A percentile compares a stretch with the other conserved stretches of the same genome.
Conservation (phyloP, 2,797 vertebrate species). For the Microhierax caerulescens region DNA sequence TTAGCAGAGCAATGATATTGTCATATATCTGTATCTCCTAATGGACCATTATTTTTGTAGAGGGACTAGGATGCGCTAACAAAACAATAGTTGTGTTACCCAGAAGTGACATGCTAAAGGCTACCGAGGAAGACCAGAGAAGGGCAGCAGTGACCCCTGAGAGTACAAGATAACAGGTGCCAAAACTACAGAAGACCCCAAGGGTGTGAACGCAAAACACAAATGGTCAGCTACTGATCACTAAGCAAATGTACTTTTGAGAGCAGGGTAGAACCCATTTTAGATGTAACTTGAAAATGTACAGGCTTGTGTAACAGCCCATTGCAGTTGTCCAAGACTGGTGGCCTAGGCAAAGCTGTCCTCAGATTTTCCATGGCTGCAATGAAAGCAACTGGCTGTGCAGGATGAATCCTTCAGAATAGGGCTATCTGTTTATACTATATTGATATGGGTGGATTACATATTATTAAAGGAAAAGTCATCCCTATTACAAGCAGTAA, state of each 20-base stretch:
- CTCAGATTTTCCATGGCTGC: not conserved
- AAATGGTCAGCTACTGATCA: not conserved
- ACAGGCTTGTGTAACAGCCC: not conserved
- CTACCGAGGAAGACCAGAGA: not conserved
- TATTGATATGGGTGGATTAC: not conserved
- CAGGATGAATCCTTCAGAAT: not conserved
- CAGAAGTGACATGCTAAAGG: not conserved
- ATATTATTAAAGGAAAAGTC: not conserved
- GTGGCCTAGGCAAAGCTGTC: not conserved
- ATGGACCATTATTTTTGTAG: not conserved
- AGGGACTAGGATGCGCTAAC: not conserved
- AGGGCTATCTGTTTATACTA: not conserved
- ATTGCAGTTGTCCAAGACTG: not conserved
- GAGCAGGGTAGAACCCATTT: not conserved
- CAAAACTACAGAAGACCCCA: not conserved
- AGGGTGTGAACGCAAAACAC: not conserved
- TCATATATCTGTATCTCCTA: not conserved
- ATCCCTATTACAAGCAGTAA: accelerated
- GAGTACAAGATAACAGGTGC: not conserved
- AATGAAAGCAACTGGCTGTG: not conserved
- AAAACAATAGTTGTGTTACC: not conserved
- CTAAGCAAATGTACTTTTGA: not conserved
- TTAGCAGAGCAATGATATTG: not conserved
- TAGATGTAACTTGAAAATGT: not conserved
- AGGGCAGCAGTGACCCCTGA: not conserved